phyloP scores from a whole-genome alignment of 2,113 vertebrate species.

The Halcyon malimbica region DNA sequence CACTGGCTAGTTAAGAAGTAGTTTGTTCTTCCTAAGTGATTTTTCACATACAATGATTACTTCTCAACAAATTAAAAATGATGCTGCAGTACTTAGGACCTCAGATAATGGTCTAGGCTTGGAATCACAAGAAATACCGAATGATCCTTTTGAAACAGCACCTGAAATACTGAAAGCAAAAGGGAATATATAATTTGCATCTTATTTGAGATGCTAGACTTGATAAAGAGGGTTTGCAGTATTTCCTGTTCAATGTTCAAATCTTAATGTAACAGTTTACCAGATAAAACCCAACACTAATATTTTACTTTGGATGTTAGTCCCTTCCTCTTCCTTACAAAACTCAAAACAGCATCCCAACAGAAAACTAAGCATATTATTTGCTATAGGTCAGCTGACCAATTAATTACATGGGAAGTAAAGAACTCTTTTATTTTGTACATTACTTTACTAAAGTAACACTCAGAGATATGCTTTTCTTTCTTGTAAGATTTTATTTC shows the following conservation, averaged over 20 bases:
- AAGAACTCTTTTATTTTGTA: neutral
- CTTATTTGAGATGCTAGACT: neutral
- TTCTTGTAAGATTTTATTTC: neutral
- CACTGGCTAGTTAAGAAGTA: neutral
- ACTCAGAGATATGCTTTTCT: neutral
- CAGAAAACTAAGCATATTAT: neutral
- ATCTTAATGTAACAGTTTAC: neutral
- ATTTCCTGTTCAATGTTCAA: neutral
- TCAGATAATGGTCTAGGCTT: neutral
- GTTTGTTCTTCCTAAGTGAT: neutral
- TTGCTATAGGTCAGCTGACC: neutral
- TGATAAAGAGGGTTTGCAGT: neutral
- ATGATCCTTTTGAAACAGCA: neutral
- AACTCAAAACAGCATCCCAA: neutral
- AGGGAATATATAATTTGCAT: neutral
- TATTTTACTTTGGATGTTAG: neutral
- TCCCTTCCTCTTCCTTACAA: neutral
- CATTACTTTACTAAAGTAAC: neutral
- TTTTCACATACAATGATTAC: neutral
- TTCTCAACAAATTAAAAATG: neutral
- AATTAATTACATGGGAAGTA: neutral
- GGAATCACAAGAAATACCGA: neutral
- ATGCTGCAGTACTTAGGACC: neutral
- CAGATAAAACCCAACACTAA: neutral
- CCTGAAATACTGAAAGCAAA: neutral